phyloP scores from a whole-genome alignment of 1,140 invertebrate genomes.

The Tetramorium simillimum region DNA sequence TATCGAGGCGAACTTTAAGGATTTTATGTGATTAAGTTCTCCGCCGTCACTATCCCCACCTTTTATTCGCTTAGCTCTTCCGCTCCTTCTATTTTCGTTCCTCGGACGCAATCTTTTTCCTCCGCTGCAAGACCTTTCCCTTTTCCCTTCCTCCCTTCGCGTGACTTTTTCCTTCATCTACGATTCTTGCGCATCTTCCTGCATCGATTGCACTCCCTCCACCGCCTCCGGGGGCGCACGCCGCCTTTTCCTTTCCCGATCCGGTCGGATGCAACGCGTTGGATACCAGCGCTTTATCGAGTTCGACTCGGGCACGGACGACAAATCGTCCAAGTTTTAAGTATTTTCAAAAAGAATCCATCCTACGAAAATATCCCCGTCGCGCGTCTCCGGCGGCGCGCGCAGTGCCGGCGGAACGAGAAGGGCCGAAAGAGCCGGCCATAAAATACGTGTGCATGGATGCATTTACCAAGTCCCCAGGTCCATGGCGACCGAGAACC shows the following conservation, averaged over 20 bases:
- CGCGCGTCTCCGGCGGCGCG: not conserved
- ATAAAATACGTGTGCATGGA: slow-evolving; percentile 80
- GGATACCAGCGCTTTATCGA: slow-evolving; percentile 72
- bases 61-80: slow-evolving; percentile 1
- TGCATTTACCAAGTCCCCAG: slow-evolving; percentile 76
- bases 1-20: slow-evolving; percentile 74
- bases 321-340: slow-evolving; percentile 81
- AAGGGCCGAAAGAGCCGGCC: slow-evolving; percentile 65
- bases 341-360: slow-evolving; percentile 78
- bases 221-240: not conserved
- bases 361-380: slow-evolving; percentile 73
- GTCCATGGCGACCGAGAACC: slow-evolving; percentile 18
- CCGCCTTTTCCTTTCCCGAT: slow-evolving; percentile 23
- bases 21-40: slow-evolving; percentile 79
- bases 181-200: slow-evolving; percentile 22
- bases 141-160: slow-evolving; percentile 8
- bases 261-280: slow-evolving; percentile 57
- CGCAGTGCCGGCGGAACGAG: not conserved
- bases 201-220: slow-evolving; percentile 59
- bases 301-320: slow-evolving; percentile 70
- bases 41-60: slow-evolving; percentile 29
- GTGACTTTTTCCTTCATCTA: slow-evolving; percentile 35
- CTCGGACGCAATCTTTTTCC: not conserved
- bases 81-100: slow-evolving; percentile 24
- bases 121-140: not conserved